Percentiles rank a stretch among this genome's conserved stretches.
Evolutionary conservation across 1,140 invertebrate species (phyloP).

Genomic region (Calliphora vicina): DNA sequence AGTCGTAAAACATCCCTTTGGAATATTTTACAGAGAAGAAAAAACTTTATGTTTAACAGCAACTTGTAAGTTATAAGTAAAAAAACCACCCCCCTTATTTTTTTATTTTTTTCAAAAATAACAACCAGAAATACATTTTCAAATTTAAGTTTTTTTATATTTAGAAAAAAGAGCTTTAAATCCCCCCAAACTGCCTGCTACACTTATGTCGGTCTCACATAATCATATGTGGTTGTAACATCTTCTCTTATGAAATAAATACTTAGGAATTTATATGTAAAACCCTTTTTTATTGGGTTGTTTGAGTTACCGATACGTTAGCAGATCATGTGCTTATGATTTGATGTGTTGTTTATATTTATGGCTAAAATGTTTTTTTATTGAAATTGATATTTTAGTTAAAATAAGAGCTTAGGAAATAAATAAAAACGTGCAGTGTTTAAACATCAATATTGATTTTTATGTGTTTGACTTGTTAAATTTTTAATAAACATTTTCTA

Average conservation of each 20-base stretch:
- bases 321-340: conserved; percentile 41
- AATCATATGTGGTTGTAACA: not conserved
- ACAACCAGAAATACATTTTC: not conserved
- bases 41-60: not conserved
- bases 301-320: not conserved
- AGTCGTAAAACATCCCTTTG: conserved; percentile 33
- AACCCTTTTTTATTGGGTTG: no score
- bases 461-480: not conserved
- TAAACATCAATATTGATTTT: conserved; percentile 28
- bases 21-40: conserved; percentile 12
- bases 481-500: conserved; percentile 1
- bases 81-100: not conserved
- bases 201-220: no score
- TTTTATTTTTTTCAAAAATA: not conserved
- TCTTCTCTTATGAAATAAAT: not conserved
- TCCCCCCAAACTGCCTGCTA: not conserved
- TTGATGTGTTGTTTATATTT: conserved; percentile 35
- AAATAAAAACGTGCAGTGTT: not conserved
- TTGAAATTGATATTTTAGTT: conserved; percentile 62
- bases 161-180: no score
- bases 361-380: conserved; percentile 61
- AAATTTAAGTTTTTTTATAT: not conserved
- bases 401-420: conserved; percentile 37
- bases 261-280: not conserved
- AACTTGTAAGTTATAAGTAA: not conserved